Conservation (phyloP, 2,113 vertebrate species). For the Spilogale gracilis region DNA sequence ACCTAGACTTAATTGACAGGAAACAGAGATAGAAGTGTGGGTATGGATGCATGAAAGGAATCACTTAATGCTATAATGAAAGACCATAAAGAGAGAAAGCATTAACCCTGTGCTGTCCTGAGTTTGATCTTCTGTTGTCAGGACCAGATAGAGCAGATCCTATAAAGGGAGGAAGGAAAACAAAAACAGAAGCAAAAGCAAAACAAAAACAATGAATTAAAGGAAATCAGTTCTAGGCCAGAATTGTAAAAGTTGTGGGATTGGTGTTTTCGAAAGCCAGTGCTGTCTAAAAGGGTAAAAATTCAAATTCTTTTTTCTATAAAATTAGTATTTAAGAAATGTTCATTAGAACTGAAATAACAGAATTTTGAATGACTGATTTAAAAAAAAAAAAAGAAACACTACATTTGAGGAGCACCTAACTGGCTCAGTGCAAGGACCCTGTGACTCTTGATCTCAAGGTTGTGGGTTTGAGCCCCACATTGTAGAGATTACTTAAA, state of each 20-base stretch:
- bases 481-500: neutral
- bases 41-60: neutral
- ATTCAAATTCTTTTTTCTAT: neutral
- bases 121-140: neutral
- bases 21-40: neutral
- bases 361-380: neutral
- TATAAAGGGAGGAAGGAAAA: constrained; percentile 17
- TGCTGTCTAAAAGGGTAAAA: neutral
- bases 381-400: neutral
- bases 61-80: neutral
- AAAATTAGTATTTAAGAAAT: constrained; percentile 46
- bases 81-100: neutral
- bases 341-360: constrained; percentile 42
- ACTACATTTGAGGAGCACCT: neutral
- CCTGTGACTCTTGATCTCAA: neutral
- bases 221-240: neutral
- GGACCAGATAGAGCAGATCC: neutral
- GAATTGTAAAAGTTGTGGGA: constrained; percentile 13
- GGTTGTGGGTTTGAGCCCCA: neutral
- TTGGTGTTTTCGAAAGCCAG: constrained; percentile 3
- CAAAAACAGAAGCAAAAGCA: neutral
- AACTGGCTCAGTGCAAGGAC: neutral
- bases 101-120: neutral
- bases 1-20: neutral
- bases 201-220: constrained; percentile 30